Evolutionary conservation across 2,888 invertebrate species (phyloP), one percentile per base, ranked within the genome.

Genomic region (Cataglyphis livida): DNA sequence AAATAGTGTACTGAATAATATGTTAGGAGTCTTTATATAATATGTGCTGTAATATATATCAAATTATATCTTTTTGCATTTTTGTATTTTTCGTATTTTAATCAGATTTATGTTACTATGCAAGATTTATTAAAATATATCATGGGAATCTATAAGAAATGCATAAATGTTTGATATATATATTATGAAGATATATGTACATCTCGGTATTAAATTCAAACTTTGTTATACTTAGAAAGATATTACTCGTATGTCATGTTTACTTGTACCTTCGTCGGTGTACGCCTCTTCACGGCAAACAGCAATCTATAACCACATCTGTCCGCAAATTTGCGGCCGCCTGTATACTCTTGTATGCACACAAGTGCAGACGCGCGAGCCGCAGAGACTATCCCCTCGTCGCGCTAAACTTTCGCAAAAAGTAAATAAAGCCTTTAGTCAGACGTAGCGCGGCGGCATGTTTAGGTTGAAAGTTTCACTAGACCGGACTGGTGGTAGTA

Each of bases 381-480:
- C 41, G 54, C 21, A 75, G 81, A 28, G 81, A 12, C 44, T 41
- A 21, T 32, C 44, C 25, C 73, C 65, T 51, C 62, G 73, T 57
- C 64, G 84, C 61, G 84, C 15, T 66, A 61, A 68, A 87, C 76
- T 88, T 84, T 82, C 61, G 85, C 87, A 89, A 90, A 90, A 90
- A 89, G 89, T 87, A 89, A 89, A 90, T 90, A 90, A 85, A 88
- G 88, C 87, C 84, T 62, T 73, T 73, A 87, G 81, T 81, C 51
- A 35, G 70, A 54, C 38, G 28, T 64, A 66, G 76, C 28, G 64
- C 10, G 61, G 4, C 62, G 61, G 25, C 82, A 79, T 90, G 87
- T 90, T 90, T 89, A 86, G 90, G 84, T 89, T 85, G 85, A 86
- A 92, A 92, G 89, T 91, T 91, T 85, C 81, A 71, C 74, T 83